Base-by-base conservation (phyloP, 2,888 invertebrate genomes). In the Octodonta nipae region DNA sequence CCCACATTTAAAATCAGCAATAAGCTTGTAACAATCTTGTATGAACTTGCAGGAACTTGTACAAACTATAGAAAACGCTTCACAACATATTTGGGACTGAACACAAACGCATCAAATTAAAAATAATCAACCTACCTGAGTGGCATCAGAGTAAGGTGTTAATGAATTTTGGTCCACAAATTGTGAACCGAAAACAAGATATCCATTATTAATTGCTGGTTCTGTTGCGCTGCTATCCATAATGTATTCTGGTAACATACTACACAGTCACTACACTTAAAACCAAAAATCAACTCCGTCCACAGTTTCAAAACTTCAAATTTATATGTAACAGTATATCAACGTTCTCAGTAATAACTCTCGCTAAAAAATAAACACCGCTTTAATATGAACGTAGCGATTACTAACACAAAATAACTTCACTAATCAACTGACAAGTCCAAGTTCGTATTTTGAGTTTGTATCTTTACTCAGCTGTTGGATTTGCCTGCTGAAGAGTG, bases 71-170 rank as follows among this genome's bases (percentile, higher is more conserved):
- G n/a, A n/a, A n/a, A n/a, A n/a, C n/a, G n/a, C n/a, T n/a, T n/a
- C n/a, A n/a, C n/a, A n/a, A n/a, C n/a, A n/a, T n/a, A n/a, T n/a
- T n/a, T n/a, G n/a, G n/a, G n/a, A n/a, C n/a, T n/a, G n/a, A n/a
- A n/a, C n/a, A n/a, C n/a, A n/a, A n/a, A n/a, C n/a, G n/a, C n/a
- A n/a, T n/a, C n/a, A n/a, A n/a, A n/a, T n/a, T n/a, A n/a, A n/a
- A n/a, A n/a, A n/a, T n/a, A n/a, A n/a, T 17, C 30, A 13, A 67
- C 75, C 78, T 70, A 88, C 88, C 85, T 87, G 85, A 52, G 95
- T 96, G 42, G 95, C 95, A 72, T 96, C 95, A 56, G 92, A 87
- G 69, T 96, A 96, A 38, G 95, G 95, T 38, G 93, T 95, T 33
- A 78, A 71, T 16, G 92, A 91, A 62, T 84, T 82, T 65, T 85